Base-by-base conservation (phyloP, 2,113 vertebrate species). In the Eclectus roratus region DNA sequence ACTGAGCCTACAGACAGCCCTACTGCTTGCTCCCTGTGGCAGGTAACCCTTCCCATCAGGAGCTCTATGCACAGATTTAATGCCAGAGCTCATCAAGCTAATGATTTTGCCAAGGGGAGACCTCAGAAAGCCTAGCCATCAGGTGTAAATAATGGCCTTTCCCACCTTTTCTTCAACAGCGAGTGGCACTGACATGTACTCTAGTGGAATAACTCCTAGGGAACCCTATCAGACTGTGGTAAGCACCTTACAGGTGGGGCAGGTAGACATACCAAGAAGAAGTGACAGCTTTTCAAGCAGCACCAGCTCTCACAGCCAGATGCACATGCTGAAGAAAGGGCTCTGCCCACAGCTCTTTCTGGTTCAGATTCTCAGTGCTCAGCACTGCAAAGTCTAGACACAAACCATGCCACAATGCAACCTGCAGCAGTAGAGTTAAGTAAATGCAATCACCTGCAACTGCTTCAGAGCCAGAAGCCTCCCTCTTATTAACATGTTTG, bases 71-170 rank as follows among this genome's bases (percentile, higher is more conserved):
- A 85, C 17, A 31, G 55, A 61, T 77, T 79, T 33, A 53, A 79
- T 44, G 17, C 15, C 49, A 52, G 29, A 44, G 58, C 10, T 56
- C 28, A 70, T 41, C 33, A 56, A 93, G 76, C 29, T 70, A 88
- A 63, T 10, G 2, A 37, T 80, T 94, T 78, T 86, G 23, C 20
- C 46, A 63, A 86, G n/a, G 33, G 13, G 7, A 39, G 24, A 80
- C 82, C 85, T 85, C 85, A 61, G 79, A 88, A 93, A 91, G 63
- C 91, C 72, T 65, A 80, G 66, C 56, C 61, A 74, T 16, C 4
- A 20, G 46, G 53, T 77, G 69, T n/a, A 56, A 60, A 18, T 31
- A 68, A 50, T 2, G 7, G 11, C 11, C 27, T 27, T 55, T 79
- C 24, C 78, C 35, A 16, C 33, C 3, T 63, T 85, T 70, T 49